These are phyloP conservation scores for Parelbella ahira DNA, from an alignment of 2,888 invertebrate genomes.

Conservation along the genomic window DNA sequence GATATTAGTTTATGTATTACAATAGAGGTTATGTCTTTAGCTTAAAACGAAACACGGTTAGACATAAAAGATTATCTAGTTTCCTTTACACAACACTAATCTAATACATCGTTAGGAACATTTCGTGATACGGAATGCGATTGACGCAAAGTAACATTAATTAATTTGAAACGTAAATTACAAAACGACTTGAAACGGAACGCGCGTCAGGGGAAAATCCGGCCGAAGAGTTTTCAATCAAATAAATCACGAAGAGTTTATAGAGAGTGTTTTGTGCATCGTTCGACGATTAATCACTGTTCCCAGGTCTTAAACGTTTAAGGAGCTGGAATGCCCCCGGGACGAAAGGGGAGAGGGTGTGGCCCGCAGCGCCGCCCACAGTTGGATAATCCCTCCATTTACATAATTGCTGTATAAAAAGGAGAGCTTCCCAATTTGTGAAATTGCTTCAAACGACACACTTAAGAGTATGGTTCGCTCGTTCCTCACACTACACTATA, in stretches of 20 bases:
- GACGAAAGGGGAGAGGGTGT: conserved; percentile 68
- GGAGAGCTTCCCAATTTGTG: conserved; percentile 78
- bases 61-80: no score
- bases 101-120: no score
- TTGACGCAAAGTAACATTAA: conserved; percentile 5
- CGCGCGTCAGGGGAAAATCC: conserved; percentile 6
- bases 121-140: no score
- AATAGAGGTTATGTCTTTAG: no score
- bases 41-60: no score
- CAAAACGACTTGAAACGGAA: conserved; percentile 5
- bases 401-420: conserved; percentile 81
- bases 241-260: conserved; percentile 66
- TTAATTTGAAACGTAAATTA: conserved; percentile 11
- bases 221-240: conserved; percentile 48
- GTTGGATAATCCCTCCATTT: conserved; percentile 78
- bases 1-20: no score
- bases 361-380: conserved; percentile 70
- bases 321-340: conserved; percentile 55
- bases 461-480: conserved; percentile 47
- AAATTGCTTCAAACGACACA: conserved; percentile 76
- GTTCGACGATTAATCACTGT: conserved; percentile 71
- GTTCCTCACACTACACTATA: conserved; percentile 44
- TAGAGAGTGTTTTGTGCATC: conserved; percentile 48
- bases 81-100: no score
- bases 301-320: conserved; percentile 64